These are phyloP conservation scores for Aphidoletes aphidimyza DNA, from an alignment of 2,888 invertebrate genomes.

Conservation along the genomic window DNA sequence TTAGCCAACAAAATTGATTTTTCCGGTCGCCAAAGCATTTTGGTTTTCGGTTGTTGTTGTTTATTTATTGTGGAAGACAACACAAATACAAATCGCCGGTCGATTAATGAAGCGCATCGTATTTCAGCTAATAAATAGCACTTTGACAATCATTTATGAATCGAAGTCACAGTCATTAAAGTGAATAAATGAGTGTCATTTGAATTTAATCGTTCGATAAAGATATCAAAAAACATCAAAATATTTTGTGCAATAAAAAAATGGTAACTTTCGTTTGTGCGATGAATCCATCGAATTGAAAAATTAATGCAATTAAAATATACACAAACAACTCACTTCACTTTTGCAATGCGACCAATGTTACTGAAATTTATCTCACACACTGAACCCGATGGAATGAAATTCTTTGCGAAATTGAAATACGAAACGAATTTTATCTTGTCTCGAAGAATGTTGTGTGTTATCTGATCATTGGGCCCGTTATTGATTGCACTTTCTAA, in stretches of 20 bases:
- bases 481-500: constrained; percentile 37
- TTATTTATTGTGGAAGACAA: neutral
- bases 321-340: too few species aligned
- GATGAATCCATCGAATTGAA: too few species aligned
- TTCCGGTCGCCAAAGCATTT: neutral
- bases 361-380: neutral
- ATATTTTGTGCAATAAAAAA: neutral
- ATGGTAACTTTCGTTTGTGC: neutral
- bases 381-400: neutral
- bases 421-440: neutral
- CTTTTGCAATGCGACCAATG: too few species aligned
- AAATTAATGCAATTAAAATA: too few species aligned
- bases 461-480: neutral
- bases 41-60: neutral
- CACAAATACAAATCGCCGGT: neutral
- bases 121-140: neutral
- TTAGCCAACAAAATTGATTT: neutral
- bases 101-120: neutral
- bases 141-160: neutral
- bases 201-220: neutral
- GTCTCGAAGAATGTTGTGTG: neutral
- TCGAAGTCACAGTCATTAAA: neutral
- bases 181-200: neutral
- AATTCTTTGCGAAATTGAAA: neutral
- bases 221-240: neutral